Base-by-base conservation (phyloP, 2,888 invertebrate species). In the Agrotis ipsilon region DNA sequence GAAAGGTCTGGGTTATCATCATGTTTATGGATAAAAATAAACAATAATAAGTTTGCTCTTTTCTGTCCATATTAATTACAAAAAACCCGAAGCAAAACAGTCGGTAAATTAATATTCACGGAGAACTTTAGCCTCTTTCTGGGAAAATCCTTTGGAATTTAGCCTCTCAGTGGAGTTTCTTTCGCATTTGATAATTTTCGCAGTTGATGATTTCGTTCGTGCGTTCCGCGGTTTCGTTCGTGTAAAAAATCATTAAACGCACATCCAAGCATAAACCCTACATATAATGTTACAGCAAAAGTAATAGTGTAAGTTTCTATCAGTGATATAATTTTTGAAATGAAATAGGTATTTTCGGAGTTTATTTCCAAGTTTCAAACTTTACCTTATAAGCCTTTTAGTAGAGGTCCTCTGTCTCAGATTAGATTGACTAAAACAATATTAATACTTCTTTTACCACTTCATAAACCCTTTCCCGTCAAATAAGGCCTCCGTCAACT, bases 1-100 rank as follows among this genome's bases (percentile, higher is more conserved):
- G 19, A 79, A 84, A 82, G 88, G 88, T 83, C 84, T 78, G 76
- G 87, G 88, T 87, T 86, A 86, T 86, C 82, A 58, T 13, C 57
- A 45, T 54, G 65, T 51, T 39, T 57, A 21, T 19, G 19, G 39
- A 52, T 58, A 39, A 58, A 69, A 46, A 52, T 69, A 76, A 58
- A 76, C 49, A 72, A 76, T 39, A 45, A 68, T 16, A 55, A 18
- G 55, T 54, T 18, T 55, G 52, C 14, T 27, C 39, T 45, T n/a
- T n/a, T 48, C 27, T 48, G 21, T 16, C 43, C 11, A 43, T 13
- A 24, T 27, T 13, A 74, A 39, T 72, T 52, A 4, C 7, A 11
- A n/a, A 11, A 54, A 52, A 39, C 13, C 18, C 6, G 11, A 4
- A 63, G 5, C 13, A n/a, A 14, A 54, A 75, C 39, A 21, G 1